Percentiles rank a stretch among this genome's conserved stretches.
These are phyloP conservation scores for Bombus soroeensis DNA, from an alignment of 1,140 invertebrate species.

Conservation along the genomic window DNA sequence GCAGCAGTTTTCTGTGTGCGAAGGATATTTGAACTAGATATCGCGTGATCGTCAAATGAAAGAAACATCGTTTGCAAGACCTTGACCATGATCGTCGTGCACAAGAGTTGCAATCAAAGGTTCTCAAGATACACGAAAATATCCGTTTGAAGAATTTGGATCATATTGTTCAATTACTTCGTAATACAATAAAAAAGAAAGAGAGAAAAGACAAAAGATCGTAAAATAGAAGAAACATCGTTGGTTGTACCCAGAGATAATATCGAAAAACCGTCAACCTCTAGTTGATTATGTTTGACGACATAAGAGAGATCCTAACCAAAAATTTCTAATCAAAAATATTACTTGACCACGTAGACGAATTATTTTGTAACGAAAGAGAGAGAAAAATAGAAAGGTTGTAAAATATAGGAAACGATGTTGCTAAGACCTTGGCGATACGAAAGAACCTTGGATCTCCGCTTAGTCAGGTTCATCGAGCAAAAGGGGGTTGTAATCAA, in stretches of 20 bases:
- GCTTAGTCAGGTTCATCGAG: background rate
- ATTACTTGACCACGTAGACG: background rate
- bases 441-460: background rate
- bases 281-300: background rate
- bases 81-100: too few species aligned
- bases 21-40: background rate
- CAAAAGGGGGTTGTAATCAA: slow-evolving; percentile 9
- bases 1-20: too few species aligned
- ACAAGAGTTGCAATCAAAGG: too few species aligned
- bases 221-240: too few species aligned
- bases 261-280: background rate
- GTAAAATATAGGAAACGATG: background rate
- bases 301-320: background rate
- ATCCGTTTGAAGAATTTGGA: too few species aligned
- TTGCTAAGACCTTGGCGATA: background rate
- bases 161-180: too few species aligned
- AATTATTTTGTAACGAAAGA: background rate
- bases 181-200: too few species aligned
- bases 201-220: too few species aligned
- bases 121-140: too few species aligned
- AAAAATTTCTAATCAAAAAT: background rate
- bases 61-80: background rate
- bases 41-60: background rate
- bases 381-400: too few species aligned
- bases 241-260: too few species aligned